These are phyloP conservation scores for Diorhabda carinulata DNA, from an alignment of 1,140 invertebrate species.

Conservation along the genomic window DNA sequence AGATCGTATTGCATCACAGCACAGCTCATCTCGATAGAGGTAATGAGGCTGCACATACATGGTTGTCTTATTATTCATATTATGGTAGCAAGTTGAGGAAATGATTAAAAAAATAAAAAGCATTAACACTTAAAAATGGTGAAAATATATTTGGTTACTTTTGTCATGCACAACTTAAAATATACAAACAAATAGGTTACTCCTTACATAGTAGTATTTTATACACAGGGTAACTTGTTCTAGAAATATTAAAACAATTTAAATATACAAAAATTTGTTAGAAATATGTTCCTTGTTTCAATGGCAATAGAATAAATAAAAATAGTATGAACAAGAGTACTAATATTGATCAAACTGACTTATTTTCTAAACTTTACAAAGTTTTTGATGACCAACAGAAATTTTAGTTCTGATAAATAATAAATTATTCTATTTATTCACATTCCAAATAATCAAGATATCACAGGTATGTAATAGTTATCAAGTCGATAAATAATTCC, in stretches of 20 bases:
- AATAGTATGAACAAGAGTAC: slow-evolving; percentile 1
- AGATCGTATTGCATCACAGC: too few species aligned
- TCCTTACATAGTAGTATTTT: slow-evolving; percentile 17
- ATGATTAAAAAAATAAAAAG: slow-evolving; percentile 5
- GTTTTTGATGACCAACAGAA: too few species aligned
- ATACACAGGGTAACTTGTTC: slow-evolving; percentile 10
- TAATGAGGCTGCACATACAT: neutral
- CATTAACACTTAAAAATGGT: slow-evolving; percentile 42
- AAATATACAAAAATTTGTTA: neutral
- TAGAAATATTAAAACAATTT: neutral
- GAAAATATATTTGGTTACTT: slow-evolving; percentile 42
- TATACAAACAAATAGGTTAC: slow-evolving; percentile 25
- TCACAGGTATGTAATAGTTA: too few species aligned
- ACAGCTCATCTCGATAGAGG: too few species aligned
- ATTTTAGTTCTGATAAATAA: too few species aligned
- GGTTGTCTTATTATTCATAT: neutral
- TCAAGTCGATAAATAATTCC: too few species aligned
- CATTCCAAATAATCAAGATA: too few species aligned
- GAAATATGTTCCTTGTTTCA: neutral
- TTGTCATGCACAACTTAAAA: slow-evolving; percentile 26
- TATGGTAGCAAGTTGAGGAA: neutral
- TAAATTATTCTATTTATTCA: too few species aligned
- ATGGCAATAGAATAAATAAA: neutral
- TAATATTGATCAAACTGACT: neutral
- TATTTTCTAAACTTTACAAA: too few species aligned